These are phyloP conservation scores for Sitta europaea DNA, from an alignment of 2,113 vertebrate genomes.

Conservation along the genomic window DNA sequence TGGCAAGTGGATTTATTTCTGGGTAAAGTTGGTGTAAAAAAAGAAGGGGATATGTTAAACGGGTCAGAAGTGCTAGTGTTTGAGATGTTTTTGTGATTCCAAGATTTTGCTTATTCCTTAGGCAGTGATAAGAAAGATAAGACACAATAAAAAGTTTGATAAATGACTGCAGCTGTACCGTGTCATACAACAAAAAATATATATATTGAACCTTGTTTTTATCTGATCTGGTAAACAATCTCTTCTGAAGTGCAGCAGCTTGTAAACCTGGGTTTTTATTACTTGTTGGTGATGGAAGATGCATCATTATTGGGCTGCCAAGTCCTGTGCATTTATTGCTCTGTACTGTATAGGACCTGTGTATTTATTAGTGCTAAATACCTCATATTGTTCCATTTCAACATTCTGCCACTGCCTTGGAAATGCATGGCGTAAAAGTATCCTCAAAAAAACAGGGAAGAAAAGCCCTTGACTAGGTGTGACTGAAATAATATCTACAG, in stretches of 20 bases:
- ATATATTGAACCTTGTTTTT: not conserved
- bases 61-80: not conserved
- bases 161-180: not conserved
- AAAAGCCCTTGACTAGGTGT: not conserved
- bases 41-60: not conserved
- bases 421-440: not conserved
- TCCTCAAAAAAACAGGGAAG: not conserved
- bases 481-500: not conserved
- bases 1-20: not conserved
- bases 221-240: not conserved
- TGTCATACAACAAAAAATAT: not conserved
- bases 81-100: not conserved
- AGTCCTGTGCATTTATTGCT: not conserved
- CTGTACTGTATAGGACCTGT: not conserved
- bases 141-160: not conserved
- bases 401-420: not conserved
- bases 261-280: not conserved
- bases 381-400: not conserved
- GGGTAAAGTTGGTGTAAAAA: not conserved
- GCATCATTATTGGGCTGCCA: not conserved
- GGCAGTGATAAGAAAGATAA: not conserved
- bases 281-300: not conserved
- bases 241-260: not conserved
- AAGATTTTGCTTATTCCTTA: not conserved
- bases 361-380: not conserved